Evolutionary conservation across 2,113 vertebrate species (phyloP).

Genomic region (Aramus guarauna): DNA sequence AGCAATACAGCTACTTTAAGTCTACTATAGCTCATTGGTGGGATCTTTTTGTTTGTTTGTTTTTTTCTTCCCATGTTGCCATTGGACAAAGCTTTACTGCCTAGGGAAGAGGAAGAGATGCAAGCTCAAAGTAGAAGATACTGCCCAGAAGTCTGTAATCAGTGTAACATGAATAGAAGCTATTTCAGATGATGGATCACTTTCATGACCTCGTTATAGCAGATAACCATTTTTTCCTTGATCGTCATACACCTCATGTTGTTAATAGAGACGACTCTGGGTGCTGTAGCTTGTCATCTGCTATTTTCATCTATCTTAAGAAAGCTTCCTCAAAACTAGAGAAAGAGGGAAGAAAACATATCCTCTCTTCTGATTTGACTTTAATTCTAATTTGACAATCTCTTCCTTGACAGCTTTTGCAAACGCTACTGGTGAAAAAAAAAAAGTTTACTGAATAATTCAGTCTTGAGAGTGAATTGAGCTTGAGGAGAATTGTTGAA

Average conservation of each 20-base stretch:
- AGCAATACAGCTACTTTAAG: not conserved
- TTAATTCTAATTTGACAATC: not conserved
- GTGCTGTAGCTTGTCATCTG: not conserved
- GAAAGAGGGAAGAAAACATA: not conserved
- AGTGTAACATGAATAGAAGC: not conserved
- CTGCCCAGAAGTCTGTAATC: not conserved
- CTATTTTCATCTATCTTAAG: not conserved
- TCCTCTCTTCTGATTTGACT: not conserved
- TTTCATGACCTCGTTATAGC: not conserved
- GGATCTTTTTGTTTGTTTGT: not conserved
- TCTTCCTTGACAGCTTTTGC: slow-evolving; percentile 15
- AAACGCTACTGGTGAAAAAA: not conserved
- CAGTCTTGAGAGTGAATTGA: not conserved
- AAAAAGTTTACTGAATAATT: not conserved
- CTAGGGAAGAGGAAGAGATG: not conserved
- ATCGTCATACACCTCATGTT: not conserved
- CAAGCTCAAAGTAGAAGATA: not conserved
- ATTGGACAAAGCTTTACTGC: not conserved
- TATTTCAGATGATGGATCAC: not conserved
- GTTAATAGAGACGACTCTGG: not conserved
- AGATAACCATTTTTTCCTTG: not conserved
- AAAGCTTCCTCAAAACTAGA: not conserved
- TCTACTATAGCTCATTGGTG: not conserved
- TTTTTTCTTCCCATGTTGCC: not conserved
- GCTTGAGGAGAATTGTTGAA: not conserved